A percentile compares a stretch with the other conserved stretches of the same genome.
phyloP scores from a whole-genome alignment of 2,113 vertebrate species.

The Dissostichus mawsoni region DNA sequence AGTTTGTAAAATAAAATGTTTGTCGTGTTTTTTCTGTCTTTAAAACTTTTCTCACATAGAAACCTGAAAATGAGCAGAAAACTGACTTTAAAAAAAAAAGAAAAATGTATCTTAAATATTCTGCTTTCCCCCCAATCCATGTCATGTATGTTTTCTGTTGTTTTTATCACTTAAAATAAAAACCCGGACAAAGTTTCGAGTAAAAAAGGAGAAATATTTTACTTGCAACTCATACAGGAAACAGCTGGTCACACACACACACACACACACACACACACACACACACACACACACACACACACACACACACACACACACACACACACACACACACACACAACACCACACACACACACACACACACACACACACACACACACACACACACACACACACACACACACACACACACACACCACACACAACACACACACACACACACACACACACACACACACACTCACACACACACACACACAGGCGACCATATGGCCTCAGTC shows the following conservation, averaged over 20 bases:
- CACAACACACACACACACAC: slow-evolving; percentile 19
- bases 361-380: slow-evolving; percentile 20
- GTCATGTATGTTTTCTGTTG: too few species aligned
- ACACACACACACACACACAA: slow-evolving; percentile 15
- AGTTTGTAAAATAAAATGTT: slow-evolving; percentile 4
- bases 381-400: neutral
- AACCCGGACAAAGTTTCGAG: neutral
- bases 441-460: slow-evolving; percentile 14
- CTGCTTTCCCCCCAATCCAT: too few species aligned
- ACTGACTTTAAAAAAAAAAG: too few species aligned
- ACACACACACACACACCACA: slow-evolving; percentile 17
- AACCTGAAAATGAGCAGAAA: too few species aligned
- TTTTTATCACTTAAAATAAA: too few species aligned
- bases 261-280: neutral
- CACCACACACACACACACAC: slow-evolving; percentile 9
- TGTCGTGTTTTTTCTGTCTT: neutral
- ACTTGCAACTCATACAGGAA: neutral
- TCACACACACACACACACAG: neutral
- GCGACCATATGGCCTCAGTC: slow-evolving; percentile 21
- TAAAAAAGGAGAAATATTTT: neutral
- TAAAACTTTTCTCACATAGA: neutral
- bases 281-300: slow-evolving; percentile 6
- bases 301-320: slow-evolving; percentile 19
- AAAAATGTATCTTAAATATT: too few species aligned
- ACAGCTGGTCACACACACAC: neutral